Evolutionary conservation across 2,888 invertebrate species (phyloP).

Genomic region (Anaspis maculata): DNA sequence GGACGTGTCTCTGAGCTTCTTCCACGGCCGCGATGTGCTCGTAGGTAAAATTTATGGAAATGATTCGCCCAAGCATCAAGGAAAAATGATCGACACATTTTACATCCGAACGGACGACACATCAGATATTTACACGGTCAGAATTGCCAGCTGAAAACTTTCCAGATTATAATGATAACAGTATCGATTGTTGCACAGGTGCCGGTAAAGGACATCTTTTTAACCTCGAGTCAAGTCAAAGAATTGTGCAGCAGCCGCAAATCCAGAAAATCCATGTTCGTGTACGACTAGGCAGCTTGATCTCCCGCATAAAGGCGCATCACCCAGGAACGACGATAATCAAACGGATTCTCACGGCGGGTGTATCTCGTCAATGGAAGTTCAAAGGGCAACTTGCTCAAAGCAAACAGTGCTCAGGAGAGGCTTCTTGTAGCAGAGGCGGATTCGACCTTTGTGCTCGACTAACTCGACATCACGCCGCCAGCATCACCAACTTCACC

Average conservation of each 20-base stretch:
- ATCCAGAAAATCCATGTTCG: background rate
- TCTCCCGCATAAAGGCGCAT: no score
- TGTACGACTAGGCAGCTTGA: no score
- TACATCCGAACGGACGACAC: slow-evolving; percentile 4
- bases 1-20: slow-evolving; percentile 7
- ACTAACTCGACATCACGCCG: no score
- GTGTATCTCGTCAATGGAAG: slow-evolving; percentile 7
- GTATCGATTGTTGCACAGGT: no score
- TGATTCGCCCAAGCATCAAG: slow-evolving; percentile 11
- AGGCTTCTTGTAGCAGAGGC: slow-evolving; percentile 6
- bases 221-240: slow-evolving; percentile 5
- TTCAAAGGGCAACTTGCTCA: slow-evolving; percentile 11
- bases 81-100: slow-evolving; percentile 7
- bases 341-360: slow-evolving; percentile 10
- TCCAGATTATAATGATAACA: no score
- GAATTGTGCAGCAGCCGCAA: slow-evolving; percentile 1
- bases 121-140: slow-evolving; percentile 4
- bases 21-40: slow-evolving; percentile 1
- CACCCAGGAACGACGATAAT: slow-evolving; percentile 4
- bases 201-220: slow-evolving; percentile 5
- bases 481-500: no score
- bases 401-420: slow-evolving; percentile 8
- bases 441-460: slow-evolving; percentile 2
- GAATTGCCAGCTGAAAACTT: no score
- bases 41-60: slow-evolving; percentile 11